Conservation (phyloP, 2,113 vertebrate species). For the Tenebrosternarchus preto region DNA sequence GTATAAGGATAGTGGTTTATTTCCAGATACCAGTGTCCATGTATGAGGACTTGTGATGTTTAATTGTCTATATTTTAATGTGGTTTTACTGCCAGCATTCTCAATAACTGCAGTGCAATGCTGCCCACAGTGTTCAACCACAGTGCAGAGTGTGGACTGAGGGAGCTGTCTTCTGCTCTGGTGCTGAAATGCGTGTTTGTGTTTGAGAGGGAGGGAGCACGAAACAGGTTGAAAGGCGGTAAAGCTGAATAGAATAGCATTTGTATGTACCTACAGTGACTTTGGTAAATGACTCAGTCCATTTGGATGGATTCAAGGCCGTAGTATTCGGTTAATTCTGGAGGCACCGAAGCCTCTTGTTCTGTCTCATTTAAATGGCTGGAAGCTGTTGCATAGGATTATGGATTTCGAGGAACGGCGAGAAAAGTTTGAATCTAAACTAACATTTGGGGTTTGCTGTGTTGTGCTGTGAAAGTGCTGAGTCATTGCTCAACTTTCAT, state of each 20-base stretch:
- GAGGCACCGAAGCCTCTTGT: background rate
- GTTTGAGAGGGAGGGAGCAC: background rate
- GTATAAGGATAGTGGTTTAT: no score
- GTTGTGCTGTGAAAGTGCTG: background rate
- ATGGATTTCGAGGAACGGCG: background rate
- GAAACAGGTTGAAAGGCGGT: constrained; percentile 19
- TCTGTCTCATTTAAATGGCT: constrained; percentile 32
- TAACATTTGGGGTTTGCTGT: background rate
- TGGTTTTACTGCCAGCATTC: background rate
- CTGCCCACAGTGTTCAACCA: background rate
- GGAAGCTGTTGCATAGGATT: constrained; percentile 16
- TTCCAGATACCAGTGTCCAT: no score
- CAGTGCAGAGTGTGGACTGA: background rate
- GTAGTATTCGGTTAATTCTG: constrained; percentile 8
- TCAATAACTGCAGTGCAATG: background rate
- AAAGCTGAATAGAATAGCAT: constrained; percentile 28
- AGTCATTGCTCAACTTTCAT: background rate
- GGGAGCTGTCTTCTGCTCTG: constrained; percentile 41
- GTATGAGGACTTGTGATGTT: no score
- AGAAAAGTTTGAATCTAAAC: background rate
- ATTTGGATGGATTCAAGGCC: constrained; percentile 43
- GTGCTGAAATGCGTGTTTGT: constrained; percentile 30
- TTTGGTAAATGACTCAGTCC: constrained; percentile 42
- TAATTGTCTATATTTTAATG: background rate
- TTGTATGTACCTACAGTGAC: constrained; percentile 24